Evolutionary conservation across 2,888 invertebrate genomes (phyloP).

Genomic region (Chloroclystis v-ata): DNA sequence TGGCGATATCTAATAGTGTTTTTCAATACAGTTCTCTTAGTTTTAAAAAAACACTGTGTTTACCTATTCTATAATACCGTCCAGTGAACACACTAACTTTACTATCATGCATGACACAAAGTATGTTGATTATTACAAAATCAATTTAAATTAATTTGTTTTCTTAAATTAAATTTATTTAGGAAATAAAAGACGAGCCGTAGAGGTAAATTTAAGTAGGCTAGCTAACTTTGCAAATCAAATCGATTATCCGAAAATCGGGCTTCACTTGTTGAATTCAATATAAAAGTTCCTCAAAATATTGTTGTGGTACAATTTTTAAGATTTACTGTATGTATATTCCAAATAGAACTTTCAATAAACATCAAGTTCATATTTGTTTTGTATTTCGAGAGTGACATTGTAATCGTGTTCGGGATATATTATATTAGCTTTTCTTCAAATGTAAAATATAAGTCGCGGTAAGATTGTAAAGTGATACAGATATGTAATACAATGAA

Average conservation of each 20-base stretch:
- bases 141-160: constrained; percentile 11
- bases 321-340: constrained; percentile 23
- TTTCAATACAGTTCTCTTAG: constrained; percentile 45
- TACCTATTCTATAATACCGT: constrained; percentile 71
- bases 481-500: constrained; percentile 6
- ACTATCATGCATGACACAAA: constrained; percentile 37
- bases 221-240: constrained; percentile 18
- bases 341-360: constrained; percentile 9
- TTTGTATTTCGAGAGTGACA: constrained; percentile 1
- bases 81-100: constrained; percentile 61
- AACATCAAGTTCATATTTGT: not conserved
- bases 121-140: constrained; percentile 15
- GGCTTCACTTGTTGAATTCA: constrained; percentile 20
- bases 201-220: constrained; percentile 34
- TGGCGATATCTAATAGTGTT: constrained; percentile 41
- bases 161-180: constrained; percentile 23
- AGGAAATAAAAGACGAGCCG: constrained; percentile 19
- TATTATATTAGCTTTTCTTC: constrained; percentile 2
- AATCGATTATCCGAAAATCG: constrained; percentile 19
- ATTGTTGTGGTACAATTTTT: constrained; percentile 55
- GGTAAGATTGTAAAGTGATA: constrained; percentile 1
- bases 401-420: constrained; percentile 2
- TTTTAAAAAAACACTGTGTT: constrained; percentile 53
- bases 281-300: constrained; percentile 56
- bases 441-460: not conserved